A percentile compares a stretch with the other conserved stretches of the same genome.
Conservation (phyloP, 2,888 invertebrate species). For the Bimastos eiseni region DNA sequence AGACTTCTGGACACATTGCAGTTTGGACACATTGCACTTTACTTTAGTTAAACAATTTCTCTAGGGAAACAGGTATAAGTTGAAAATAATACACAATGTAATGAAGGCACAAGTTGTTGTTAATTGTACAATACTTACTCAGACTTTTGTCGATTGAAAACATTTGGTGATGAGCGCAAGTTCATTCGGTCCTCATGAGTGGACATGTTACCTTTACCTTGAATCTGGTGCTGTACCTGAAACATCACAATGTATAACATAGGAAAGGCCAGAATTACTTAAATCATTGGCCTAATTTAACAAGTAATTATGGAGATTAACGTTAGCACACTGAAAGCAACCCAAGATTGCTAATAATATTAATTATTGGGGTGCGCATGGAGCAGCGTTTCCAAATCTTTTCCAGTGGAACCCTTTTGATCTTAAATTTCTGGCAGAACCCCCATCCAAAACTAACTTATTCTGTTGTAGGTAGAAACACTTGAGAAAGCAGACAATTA, state of each 20-base stretch:
- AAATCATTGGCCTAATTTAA: not conserved
- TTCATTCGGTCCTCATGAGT: not conserved
- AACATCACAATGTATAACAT: not conserved
- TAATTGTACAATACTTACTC: not conserved
- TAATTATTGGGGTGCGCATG: too few relatives aligned
- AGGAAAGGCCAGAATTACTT: not conserved
- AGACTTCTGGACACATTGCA: too few relatives aligned
- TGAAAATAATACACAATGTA: too few relatives aligned
- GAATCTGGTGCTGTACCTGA: constrained; percentile 13
- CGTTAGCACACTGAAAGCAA: constrained; percentile 1
- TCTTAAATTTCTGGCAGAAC: too few relatives aligned
- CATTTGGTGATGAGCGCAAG: constrained; percentile 5
- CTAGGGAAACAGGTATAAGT: not conserved
- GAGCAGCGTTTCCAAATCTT: too few relatives aligned
- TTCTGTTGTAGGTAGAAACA: too few relatives aligned
- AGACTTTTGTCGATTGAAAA: not conserved
- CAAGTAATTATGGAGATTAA: not conserved
- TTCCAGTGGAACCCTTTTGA: too few relatives aligned
- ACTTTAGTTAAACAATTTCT: not conserved
- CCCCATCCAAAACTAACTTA: too few relatives aligned
- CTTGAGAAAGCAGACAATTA: too few relatives aligned
- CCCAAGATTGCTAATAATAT: too few relatives aligned
- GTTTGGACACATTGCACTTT: too few relatives aligned
- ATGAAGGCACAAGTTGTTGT: not conserved
- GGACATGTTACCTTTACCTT: not conserved